A percentile compares a stretch with the other conserved stretches of the same genome.
Conservation (phyloP, 2,797 vertebrate species). For the Neostethus bicornis region DNA sequence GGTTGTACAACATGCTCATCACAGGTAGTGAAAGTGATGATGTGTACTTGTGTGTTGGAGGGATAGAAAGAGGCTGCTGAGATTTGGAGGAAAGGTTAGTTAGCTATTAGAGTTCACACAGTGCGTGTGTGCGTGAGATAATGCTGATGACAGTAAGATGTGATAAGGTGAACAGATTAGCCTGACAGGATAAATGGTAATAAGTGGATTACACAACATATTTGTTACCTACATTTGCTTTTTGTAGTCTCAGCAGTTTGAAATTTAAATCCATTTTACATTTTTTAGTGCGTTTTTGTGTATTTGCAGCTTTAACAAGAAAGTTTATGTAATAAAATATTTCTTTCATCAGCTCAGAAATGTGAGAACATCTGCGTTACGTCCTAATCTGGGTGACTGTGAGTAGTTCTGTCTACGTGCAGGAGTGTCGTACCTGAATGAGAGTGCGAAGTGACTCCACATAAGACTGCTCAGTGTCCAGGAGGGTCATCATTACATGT, state of each 20-base stretch:
- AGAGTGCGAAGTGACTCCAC: slow-evolving; percentile 95
- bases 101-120: slow-evolving; percentile 14
- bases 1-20: slow-evolving; percentile 36
- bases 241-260: slow-evolving; percentile 31
- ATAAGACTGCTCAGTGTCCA: slow-evolving; percentile 97
- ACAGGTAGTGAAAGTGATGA: slow-evolving; percentile 9
- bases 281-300: slow-evolving; percentile 8
- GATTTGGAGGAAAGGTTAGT: slow-evolving; percentile 43
- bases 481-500: slow-evolving; percentile 97
- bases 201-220: slow-evolving; percentile 65
- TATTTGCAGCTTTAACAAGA: background rate
- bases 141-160: slow-evolving; percentile 60
- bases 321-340: background rate
- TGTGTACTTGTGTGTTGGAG: slow-evolving; percentile 1
- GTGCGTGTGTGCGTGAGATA: slow-evolving; percentile 33
- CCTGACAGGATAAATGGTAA: slow-evolving; percentile 56
- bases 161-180: slow-evolving; percentile 64
- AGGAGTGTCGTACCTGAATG: slow-evolving; percentile 85
- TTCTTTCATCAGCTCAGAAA: slow-evolving; percentile 1
- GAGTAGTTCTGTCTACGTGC: background rate
- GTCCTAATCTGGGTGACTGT: background rate
- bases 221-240: slow-evolving; percentile 51
- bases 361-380: background rate
- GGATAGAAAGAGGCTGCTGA: slow-evolving; percentile 13
- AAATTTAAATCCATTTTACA: background rate